Base-by-base conservation (phyloP, 30 jellyfish, hydroid and myxozoan genomes). In the Pseudorhiza aurosa region DNA sequence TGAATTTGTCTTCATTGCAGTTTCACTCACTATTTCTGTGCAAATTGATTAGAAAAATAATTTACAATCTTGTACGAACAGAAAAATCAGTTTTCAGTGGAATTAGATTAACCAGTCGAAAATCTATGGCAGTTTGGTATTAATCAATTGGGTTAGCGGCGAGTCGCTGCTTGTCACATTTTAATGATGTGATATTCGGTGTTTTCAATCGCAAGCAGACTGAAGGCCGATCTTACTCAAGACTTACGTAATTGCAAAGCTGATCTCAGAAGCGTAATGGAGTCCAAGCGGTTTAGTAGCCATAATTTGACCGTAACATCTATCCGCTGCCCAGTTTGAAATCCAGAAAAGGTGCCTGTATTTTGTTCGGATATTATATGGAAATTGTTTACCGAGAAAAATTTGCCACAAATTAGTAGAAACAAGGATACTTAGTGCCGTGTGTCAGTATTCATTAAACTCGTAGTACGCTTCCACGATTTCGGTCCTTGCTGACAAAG, bases 311-410 rank as follows among this genome's bases (percentile, higher is more conserved):
- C 72, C 72, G 75, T 71, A 50, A 49, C 85, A 50, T 31, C 85
- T 19, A 28, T 51, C 28, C 75, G 21, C 53, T 14, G 72, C 65
- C 24, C 63, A 51, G 75, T 44, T n/a, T 53, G 51, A 80, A 64
- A 50, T 80, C 91, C 80, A 71, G 32, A 68, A 65, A 65, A 80
- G 84, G 63, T 46, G 84, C 91, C 91, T 47, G 53, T 84, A 77
- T 83, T 79, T 80, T 80, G 49, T 27, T 24, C 60, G 77, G 74
- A 70, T 39, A 80, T 62, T 63, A 43, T 49, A 31, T 49, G 45
- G 77, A 67, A 80, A 47, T 55, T 80, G 77, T 80, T 80, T 80
- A 67, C 69, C 76, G 58, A 35, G 77, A 80, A 76, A 76, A 62
- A 15, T 75, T 26, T 17, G 77, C 91, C 91, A 56, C 91, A 65